These are phyloP conservation scores for Platyrinchus mystaceus DNA, from an alignment of 2,797 vertebrate species.

Conservation along the genomic window DNA sequence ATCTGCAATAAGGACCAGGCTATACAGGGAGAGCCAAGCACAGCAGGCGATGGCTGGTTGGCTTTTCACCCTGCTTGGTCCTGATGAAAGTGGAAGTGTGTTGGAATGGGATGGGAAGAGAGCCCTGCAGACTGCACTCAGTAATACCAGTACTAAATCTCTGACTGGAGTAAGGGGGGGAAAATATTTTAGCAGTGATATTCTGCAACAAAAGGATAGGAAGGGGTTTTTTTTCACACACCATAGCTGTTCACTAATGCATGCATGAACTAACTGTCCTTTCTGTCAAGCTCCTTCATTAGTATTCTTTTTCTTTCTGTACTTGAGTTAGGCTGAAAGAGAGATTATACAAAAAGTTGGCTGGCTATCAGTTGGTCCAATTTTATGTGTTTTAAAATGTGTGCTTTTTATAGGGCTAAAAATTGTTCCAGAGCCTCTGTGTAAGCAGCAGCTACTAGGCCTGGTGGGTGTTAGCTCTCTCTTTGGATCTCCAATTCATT, in stretches of 20 bases:
- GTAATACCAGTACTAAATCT: neutral
- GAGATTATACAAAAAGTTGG: constrained; percentile 32
- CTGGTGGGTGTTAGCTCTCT: neutral
- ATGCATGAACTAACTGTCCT: constrained; percentile 64
- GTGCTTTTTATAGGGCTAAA: constrained; percentile 31
- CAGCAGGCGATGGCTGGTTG: neutral
- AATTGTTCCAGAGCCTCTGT: neutral
- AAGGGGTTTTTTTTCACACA: constrained; percentile 47
- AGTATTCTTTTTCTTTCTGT: constrained; percentile 60
- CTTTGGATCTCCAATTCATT: neutral
- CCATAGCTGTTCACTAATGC: constrained; percentile 58
- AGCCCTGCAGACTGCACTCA: neutral
- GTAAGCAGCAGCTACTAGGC: neutral
- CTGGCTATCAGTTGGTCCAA: constrained; percentile 51
- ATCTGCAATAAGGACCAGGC: neutral
- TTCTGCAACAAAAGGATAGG: constrained; percentile 29
- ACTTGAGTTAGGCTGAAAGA: constrained; percentile 47
- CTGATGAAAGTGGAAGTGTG: neutral
- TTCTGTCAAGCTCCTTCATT: constrained; percentile 60
- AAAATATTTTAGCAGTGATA: constrained; percentile 38
- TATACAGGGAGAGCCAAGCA: neutral
- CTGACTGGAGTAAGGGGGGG: neutral
- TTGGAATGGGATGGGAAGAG: neutral
- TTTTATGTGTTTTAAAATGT: constrained; percentile 28
- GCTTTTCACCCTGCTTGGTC: constrained; percentile 38